These are phyloP conservation scores for Netelia fuscicornis DNA, from an alignment of 2,888 invertebrate genomes.

Conservation along the genomic window DNA sequence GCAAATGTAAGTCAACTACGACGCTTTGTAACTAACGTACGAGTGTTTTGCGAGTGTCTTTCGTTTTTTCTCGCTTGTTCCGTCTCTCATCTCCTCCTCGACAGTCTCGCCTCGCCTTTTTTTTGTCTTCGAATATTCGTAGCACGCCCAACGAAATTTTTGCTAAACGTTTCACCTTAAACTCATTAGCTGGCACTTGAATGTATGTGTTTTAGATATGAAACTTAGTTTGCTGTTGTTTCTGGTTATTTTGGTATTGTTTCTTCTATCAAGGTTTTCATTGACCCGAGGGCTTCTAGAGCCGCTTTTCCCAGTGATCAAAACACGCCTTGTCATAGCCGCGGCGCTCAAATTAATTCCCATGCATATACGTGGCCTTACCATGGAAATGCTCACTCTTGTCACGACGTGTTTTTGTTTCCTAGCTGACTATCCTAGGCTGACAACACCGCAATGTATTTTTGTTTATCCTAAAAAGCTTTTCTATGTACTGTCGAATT, in stretches of 20 bases:
- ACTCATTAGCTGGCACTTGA: no score
- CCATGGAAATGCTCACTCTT: conserved; percentile 34
- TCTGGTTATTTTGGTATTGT: no score
- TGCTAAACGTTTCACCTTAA: no score
- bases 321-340: background rate
- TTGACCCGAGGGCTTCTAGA: no score
- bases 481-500: background rate
- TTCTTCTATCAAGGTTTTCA: no score
- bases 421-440: background rate
- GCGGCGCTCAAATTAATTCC: background rate
- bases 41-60: conserved; percentile 14
- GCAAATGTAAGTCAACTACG: conserved; percentile 44
- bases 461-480: background rate
- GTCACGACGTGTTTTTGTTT: conserved; percentile 52
- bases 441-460: conserved; percentile 45
- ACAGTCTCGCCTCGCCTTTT: background rate
- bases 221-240: no score
- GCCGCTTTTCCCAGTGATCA: no score
- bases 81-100: conserved; percentile 4
- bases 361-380: conserved; percentile 1
- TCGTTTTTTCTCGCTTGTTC: conserved; percentile 7
- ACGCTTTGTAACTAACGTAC: conserved; percentile 21
- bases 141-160: no score
- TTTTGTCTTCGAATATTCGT: background rate
- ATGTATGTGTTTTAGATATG: no score